Evolutionary conservation across 1,140 invertebrate genomes (phyloP), one percentile per base, ranked within the genome.

Genomic region (Lordiphosa mommai): DNA sequence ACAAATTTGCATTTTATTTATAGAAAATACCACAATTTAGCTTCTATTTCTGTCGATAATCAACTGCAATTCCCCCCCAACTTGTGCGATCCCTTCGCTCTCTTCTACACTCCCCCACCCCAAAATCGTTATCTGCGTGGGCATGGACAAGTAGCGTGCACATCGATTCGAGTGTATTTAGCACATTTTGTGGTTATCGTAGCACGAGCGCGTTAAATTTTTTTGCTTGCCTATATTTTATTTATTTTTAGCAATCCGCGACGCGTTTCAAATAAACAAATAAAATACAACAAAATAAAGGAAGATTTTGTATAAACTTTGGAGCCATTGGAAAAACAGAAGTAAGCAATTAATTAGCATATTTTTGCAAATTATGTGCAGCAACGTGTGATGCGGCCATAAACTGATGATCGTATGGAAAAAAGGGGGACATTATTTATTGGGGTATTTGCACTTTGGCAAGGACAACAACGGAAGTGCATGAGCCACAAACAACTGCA

Each of bases 291-390:
- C 27, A 16, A 5, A 23, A 48, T 6, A 10, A 12, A 41, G 33
- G 16, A 41, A 17, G 33, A n/a, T 53, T 49, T 8, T 17, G 10
- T 53, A 33, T 43, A 5, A 23, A 4, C 20, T 6, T 37, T 40
- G 10, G 38, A 51, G 6, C 23, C 30, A 14, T 23, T 16, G 16
- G 16, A 55, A 23, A 16, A 27, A 23, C 12, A 27, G 32, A 33
- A 50, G 51, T 46, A 13, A 49, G 60, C 37, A 14, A 64, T 41
- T 57, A 74, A 82, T 80, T 80, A 82, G 57, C 74, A 67, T 71
- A 61, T 70, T 74, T 74, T 66, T 43, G 74, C 71, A 80, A 82
- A 80, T 80, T 80, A 43, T 41, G 32, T n/a, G n/a, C n/a, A n/a
- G n/a, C 47, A 49, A 20, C 55, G 52, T 63, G 60, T 49, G 49